These are phyloP conservation scores for Vipera latastei DNA, from an alignment of 2,797 vertebrate genomes.

Conservation along the genomic window DNA sequence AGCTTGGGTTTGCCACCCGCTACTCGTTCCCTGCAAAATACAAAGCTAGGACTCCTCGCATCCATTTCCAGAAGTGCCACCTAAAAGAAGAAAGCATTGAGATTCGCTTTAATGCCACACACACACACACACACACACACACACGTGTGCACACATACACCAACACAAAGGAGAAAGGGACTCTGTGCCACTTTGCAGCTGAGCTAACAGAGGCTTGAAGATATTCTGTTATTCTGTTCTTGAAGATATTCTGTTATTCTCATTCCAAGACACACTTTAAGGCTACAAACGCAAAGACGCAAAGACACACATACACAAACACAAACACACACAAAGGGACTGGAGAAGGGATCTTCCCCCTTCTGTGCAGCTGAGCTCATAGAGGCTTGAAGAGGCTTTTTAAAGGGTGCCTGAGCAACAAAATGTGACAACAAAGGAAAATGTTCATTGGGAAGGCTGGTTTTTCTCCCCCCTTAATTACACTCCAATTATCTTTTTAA, in stretches of 20 bases:
- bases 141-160: not conserved
- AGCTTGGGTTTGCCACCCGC: not conserved
- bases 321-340: not conserved
- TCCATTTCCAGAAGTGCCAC: not conserved
- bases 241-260: no score
- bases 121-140: not conserved
- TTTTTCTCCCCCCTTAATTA: not conserved
- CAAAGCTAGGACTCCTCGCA: not conserved
- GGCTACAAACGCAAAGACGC: not conserved
- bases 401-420: not conserved
- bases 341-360: not conserved
- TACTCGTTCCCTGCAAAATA: not conserved
- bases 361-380: not conserved
- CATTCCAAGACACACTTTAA: not conserved
- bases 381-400: not conserved
- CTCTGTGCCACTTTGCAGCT: not conserved
- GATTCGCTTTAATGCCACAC: not conserved
- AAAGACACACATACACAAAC: not conserved
- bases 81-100: not conserved
- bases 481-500: conserved; percentile 24
- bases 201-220: not conserved
- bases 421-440: not conserved
- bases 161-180: not conserved
- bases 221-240: not conserved
- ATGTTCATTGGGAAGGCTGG: not conserved